Evolutionary conservation across 1,140 invertebrate species (phyloP).

Genomic region (Drosophila carrolli): DNA sequence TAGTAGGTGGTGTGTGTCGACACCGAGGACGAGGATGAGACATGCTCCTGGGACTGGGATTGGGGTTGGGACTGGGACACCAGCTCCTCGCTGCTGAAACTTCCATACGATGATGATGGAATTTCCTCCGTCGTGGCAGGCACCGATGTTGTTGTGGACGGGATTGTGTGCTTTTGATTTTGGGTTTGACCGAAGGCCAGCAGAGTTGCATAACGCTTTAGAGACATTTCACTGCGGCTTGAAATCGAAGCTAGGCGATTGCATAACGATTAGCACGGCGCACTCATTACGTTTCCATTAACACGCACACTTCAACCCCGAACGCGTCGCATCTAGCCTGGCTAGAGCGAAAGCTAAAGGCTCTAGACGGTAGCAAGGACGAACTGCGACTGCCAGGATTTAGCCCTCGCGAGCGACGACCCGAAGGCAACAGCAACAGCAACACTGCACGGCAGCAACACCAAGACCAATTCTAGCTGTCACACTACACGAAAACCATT

Average conservation of each 20-base stretch:
- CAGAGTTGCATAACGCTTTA: slow-evolving; percentile 76
- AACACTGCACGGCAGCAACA: background rate
- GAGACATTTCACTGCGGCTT: slow-evolving; percentile 66
- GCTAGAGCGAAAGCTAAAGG: slow-evolving; percentile 7
- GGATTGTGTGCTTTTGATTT: slow-evolving; percentile 53
- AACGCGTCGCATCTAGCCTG: slow-evolving; percentile 12
- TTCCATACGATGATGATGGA: slow-evolving; percentile 18
- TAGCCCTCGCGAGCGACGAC: slow-evolving; percentile 46
- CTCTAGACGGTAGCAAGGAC: slow-evolving; percentile 51
- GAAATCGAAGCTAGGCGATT: slow-evolving; percentile 55
- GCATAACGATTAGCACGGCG: slow-evolving; percentile 69
- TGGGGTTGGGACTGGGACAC: slow-evolving; percentile 36
- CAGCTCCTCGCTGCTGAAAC: slow-evolving; percentile 45
- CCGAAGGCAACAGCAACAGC: slow-evolving; percentile 27
- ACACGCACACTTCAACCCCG: slow-evolving; percentile 42
- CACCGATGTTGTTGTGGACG: slow-evolving; percentile 25
- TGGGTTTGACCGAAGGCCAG: slow-evolving; percentile 60
- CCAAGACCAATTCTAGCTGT: background rate
- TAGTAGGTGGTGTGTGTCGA: slow-evolving; percentile 60
- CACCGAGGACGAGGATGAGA: slow-evolving; percentile 43
- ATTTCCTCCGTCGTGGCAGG: slow-evolving; percentile 26
- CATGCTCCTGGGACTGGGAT: slow-evolving; percentile 53
- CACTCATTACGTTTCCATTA: slow-evolving; percentile 51
- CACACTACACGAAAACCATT: slow-evolving; percentile 5
- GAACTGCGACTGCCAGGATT: slow-evolving; percentile 26